phyloP scores from a whole-genome alignment of 2,797 vertebrate species.

The Spheniscus humboldti region DNA sequence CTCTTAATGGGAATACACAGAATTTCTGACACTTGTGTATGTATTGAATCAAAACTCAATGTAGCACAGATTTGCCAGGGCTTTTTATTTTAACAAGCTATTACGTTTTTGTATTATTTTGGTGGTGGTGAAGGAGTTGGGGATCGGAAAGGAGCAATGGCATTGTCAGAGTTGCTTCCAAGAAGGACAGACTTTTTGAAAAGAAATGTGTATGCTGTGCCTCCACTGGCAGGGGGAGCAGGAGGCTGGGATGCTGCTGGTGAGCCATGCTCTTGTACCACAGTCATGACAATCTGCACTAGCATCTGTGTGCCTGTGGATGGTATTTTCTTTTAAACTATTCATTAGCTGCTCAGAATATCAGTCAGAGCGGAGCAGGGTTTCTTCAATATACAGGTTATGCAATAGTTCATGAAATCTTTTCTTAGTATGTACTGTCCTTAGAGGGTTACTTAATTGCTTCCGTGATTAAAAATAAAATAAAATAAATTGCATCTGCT shows the following conservation, averaged over 20 bases:
- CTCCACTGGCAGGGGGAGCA: background rate
- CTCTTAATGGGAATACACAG: background rate
- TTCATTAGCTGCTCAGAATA: background rate
- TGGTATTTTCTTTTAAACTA: background rate
- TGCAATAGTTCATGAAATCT: background rate
- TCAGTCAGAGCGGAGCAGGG: background rate
- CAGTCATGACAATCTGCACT: background rate
- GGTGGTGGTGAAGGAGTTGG: background rate
- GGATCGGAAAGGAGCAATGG: background rate
- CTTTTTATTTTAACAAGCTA: background rate
- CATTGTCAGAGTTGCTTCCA: background rate
- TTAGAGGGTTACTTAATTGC: background rate
- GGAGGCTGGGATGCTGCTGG: background rate
- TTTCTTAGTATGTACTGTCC: background rate
- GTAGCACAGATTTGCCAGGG: background rate
- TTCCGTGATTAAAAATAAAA: background rate
- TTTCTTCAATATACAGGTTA: background rate
- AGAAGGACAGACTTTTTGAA: background rate
- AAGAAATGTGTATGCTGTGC: background rate
- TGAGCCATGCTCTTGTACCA: background rate
- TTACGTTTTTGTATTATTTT: background rate
- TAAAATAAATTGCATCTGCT: background rate
- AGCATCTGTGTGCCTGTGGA: background rate
- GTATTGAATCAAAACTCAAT: background rate
- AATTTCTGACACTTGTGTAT: background rate